Conservation (phyloP, 1,140 invertebrate genomes). For the Pogonognathellus flavescens region DNA sequence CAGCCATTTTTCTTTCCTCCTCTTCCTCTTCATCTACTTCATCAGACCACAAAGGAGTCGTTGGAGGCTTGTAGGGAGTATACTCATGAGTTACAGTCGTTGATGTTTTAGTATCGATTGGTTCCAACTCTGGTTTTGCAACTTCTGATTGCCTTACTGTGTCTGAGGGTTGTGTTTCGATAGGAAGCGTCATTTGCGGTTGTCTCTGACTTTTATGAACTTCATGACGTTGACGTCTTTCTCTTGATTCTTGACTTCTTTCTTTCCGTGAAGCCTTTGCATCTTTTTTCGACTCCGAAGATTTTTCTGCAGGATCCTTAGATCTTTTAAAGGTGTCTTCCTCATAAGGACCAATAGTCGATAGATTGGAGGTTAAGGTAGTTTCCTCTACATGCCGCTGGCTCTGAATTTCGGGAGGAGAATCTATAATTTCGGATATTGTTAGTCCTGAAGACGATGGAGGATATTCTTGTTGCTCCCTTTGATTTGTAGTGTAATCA, state of each 20-base stretch:
- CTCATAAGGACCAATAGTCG: background rate
- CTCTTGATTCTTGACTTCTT: background rate
- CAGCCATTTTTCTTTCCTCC: constrained; percentile 39
- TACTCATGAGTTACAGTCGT: constrained; percentile 2
- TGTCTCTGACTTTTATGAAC: background rate
- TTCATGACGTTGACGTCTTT: background rate
- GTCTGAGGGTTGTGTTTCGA: background rate
- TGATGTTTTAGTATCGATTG: background rate
- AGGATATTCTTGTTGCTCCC: background rate
- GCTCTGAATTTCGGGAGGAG: background rate
- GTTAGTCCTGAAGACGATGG: constrained; percentile 5
- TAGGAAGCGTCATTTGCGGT: background rate
- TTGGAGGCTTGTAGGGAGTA: background rate
- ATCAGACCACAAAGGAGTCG: constrained; percentile 20
- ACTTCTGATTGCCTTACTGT: background rate
- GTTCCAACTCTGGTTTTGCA: background rate
- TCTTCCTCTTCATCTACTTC: constrained; percentile 36
- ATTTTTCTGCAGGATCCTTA: too few species aligned
- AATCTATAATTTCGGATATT: constrained; percentile 48
- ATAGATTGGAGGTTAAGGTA: background rate
- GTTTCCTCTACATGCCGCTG: background rate
- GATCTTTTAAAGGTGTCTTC: too few species aligned
- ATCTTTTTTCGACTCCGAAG: too few species aligned
- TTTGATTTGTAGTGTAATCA: constrained; percentile 45
- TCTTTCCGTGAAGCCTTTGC: background rate